These are phyloP conservation scores for Cheilosia vulpina DNA, from an alignment of 2,888 invertebrate genomes.

Conservation along the genomic window DNA sequence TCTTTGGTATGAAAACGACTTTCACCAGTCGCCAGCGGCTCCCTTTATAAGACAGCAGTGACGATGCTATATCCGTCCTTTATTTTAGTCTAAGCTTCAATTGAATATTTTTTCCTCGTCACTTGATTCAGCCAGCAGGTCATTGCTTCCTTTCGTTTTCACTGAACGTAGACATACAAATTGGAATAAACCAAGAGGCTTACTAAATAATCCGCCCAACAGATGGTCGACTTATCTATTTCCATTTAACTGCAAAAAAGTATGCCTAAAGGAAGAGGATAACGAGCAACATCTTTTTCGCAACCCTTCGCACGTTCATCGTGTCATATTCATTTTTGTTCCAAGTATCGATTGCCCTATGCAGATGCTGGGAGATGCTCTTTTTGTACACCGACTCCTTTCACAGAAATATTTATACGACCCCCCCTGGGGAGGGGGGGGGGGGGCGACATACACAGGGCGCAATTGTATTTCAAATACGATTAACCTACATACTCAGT, in stretches of 20 bases:
- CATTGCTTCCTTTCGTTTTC: not conserved
- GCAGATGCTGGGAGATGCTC: not conserved
- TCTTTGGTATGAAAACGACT: too few relatives aligned
- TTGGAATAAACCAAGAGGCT: constrained; percentile 12
- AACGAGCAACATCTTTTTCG: not conserved
- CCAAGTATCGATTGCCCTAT: constrained; percentile 24
- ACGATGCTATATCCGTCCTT: too few relatives aligned
- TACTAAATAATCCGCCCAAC: constrained; percentile 11
- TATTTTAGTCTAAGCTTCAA: too few relatives aligned
- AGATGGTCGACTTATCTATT: constrained; percentile 19
- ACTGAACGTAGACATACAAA: constrained; percentile 9
- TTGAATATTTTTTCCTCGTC: too few relatives aligned
- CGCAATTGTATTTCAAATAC: constrained; percentile 51
- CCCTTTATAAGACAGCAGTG: too few relatives aligned
- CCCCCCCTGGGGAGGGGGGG: not conserved
- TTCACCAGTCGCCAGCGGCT: too few relatives aligned
- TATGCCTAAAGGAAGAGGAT: not conserved
- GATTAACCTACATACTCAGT: constrained; percentile 56
- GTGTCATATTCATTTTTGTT: constrained; percentile 5
- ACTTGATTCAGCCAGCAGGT: too few relatives aligned
- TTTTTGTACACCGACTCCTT: not conserved
- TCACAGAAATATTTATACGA: not conserved
- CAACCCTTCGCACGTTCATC: constrained; percentile 1
- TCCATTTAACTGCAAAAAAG: not conserved
- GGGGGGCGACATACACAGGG: not conserved